Evolutionary conservation across 2,797 vertebrate species (phyloP).

Genomic region (Clarias laeviceps): DNA sequence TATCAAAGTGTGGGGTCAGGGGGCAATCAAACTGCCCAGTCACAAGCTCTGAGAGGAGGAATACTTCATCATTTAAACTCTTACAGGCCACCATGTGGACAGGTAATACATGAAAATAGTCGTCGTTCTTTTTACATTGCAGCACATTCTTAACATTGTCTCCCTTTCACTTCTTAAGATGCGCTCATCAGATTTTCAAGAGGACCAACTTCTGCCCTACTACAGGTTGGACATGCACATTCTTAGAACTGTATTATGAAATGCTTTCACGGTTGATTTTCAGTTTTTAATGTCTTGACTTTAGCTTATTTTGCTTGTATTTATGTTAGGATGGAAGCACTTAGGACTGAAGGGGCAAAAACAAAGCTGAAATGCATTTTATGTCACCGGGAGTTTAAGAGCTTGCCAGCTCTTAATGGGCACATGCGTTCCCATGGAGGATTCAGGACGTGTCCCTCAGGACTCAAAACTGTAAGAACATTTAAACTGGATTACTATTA

Average conservation of each 20-base stretch:
- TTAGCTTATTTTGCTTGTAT: slow-evolving; percentile 19
- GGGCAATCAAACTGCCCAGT: slow-evolving; percentile 36
- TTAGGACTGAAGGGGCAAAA: slow-evolving; percentile 24
- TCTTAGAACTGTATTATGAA: neutral
- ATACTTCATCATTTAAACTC: slow-evolving; percentile 31
- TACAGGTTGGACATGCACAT: slow-evolving; percentile 50
- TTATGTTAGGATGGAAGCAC: slow-evolving; percentile 36
- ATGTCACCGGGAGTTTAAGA: slow-evolving; percentile 90
- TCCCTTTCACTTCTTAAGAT: slow-evolving; percentile 30
- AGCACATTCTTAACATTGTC: neutral
- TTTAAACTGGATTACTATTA: slow-evolving; percentile 1
- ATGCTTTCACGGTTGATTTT: neutral
- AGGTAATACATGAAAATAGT: slow-evolving; percentile 38
- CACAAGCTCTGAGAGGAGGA: slow-evolving; percentile 40
- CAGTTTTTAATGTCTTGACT: slow-evolving; percentile 1
- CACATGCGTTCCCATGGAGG: slow-evolving; percentile 92
- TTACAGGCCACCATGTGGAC: slow-evolving; percentile 37
- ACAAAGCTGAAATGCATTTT: slow-evolving; percentile 81
- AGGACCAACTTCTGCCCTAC: slow-evolving; percentile 32
- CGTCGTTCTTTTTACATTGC: neutral
- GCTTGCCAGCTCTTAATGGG: slow-evolving; percentile 90
- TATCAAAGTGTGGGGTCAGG: slow-evolving; percentile 34
- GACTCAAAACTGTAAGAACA: slow-evolving; percentile 76
- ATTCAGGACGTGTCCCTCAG: slow-evolving; percentile 74
- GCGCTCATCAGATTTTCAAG: slow-evolving; percentile 38